Evolutionary conservation across 2,113 vertebrate genomes (phyloP), one percentile per base, ranked within the genome.

Genomic region (Stigmatopora argus): DNA sequence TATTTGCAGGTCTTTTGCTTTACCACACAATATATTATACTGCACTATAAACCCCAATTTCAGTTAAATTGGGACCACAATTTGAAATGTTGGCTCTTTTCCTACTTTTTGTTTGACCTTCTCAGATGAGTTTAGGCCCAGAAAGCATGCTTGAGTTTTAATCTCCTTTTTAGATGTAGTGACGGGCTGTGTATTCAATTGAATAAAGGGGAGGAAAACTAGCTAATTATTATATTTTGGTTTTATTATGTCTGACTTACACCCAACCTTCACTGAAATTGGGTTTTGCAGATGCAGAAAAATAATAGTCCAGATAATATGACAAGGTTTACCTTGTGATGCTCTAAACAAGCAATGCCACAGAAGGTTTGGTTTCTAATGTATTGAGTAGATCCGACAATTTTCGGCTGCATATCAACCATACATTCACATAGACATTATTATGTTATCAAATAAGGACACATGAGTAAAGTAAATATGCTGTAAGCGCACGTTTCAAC

Each of bases 351-450:
- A 65, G 64, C 69, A 67, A 71, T 63, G 35, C 31, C 58, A 79
- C 70, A 60, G 71, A 47, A 80, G 31, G 57, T 63, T 55, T 51
- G 63, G 48, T 52, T 64, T 55, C 58, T 78, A 51, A 48, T 1
- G 7, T 9, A 41, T 18, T 13, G 18, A 48, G 71, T 63, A 70
- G 34, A 69, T 55, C 59, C 66, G 58, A 70, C 75, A 67, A 72
- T 57, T 61, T 65, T 72, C 70, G 41, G 74, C 60, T 73, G 53
- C 75, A 71, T 72, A 66, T 67, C 58, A 34, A 66, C 57, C 51
- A 55, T 61, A 84, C 78, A 86, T 75, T 78, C 77, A 84, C 73
- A 67, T 62, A 53, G 49, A 83, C 67, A 78, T 77, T 48, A 65
- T 71, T 55, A 23, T 64, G 58, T 72, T 64, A 47, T 72, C 47